A percentile compares a stretch with the other conserved stretches of the same genome.
phyloP scores from a whole-genome alignment of 2,797 vertebrate species.

The Eulemur albifrons region DNA sequence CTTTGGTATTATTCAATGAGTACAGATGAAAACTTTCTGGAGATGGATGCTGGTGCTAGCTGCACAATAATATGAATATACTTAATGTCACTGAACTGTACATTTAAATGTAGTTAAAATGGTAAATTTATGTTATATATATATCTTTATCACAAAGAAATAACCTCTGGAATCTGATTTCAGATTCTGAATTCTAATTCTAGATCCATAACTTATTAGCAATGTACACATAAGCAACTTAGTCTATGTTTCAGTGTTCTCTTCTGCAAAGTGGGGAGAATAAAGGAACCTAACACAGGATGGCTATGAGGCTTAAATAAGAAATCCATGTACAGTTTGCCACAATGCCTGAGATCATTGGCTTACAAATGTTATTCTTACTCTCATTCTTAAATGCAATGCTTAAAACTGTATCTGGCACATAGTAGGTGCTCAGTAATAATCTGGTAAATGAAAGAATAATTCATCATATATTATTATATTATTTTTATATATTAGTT shows the following conservation, averaged over 20 bases:
- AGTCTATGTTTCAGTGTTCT: background rate
- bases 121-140: accelerated
- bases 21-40: background rate
- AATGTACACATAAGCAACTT: background rate
- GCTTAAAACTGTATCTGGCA: background rate
- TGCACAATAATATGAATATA: background rate
- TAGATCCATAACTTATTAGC: background rate
- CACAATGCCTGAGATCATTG: background rate
- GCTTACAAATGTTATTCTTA: background rate
- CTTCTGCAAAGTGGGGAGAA: background rate
- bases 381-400: background rate
- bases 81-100: background rate
- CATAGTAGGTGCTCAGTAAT: background rate
- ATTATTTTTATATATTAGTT: background rate
- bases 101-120: background rate
- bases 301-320: background rate
- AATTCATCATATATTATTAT: background rate
- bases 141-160: background rate
- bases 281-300: background rate
- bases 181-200: conserved; percentile 19
- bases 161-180: background rate
- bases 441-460: background rate
- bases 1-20: background rate
- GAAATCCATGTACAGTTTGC: background rate
- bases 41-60: background rate